phyloP scores from a whole-genome alignment of 2,888 invertebrate genomes.

The Drosophila paranaensis region DNA sequence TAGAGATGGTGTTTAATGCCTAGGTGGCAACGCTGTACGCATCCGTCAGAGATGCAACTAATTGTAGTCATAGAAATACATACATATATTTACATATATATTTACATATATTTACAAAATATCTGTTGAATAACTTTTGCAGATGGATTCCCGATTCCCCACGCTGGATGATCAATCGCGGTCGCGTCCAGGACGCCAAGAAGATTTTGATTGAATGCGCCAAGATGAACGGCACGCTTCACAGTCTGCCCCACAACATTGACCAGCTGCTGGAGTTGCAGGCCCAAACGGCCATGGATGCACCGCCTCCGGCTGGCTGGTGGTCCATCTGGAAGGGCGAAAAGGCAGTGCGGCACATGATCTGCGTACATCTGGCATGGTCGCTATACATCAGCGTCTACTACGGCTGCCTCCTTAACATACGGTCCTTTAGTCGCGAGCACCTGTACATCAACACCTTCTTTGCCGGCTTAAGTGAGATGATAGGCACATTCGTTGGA shows the following conservation, averaged over 20 bases:
- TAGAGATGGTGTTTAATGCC: neutral
- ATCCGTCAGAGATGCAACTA: neutral
- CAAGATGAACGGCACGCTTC: conserved; percentile 83
- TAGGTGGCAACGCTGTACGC: neutral
- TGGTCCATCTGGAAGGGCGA: conserved; percentile 84
- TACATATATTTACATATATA: too few relatives aligned
- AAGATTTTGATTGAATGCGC: conserved; percentile 83
- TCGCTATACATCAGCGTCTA: conserved; percentile 85
- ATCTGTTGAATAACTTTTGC: neutral
- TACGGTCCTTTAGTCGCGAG: conserved; percentile 85
- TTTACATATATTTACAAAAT: too few relatives aligned
- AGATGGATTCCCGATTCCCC: conserved; percentile 86
- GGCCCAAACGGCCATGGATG: conserved; percentile 83
- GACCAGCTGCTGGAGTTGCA: conserved; percentile 84
- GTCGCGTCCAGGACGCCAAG: conserved; percentile 84
- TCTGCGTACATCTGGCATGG: conserved; percentile 84
- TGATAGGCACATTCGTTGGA: conserved; percentile 84
- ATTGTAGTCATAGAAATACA: neutral
- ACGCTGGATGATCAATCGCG: conserved; percentile 85
- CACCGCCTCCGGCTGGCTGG: conserved; percentile 84
- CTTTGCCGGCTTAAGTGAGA: conserved; percentile 84
- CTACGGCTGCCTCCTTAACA: conserved; percentile 85
- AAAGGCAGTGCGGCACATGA: conserved; percentile 82
- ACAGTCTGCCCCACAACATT: conserved; percentile 83
- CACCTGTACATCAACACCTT: conserved; percentile 85